Evolutionary conservation across 1,140 invertebrate genomes (phyloP), one percentile per base, ranked within the genome.

Genomic region (Drosophila arizonae): DNA sequence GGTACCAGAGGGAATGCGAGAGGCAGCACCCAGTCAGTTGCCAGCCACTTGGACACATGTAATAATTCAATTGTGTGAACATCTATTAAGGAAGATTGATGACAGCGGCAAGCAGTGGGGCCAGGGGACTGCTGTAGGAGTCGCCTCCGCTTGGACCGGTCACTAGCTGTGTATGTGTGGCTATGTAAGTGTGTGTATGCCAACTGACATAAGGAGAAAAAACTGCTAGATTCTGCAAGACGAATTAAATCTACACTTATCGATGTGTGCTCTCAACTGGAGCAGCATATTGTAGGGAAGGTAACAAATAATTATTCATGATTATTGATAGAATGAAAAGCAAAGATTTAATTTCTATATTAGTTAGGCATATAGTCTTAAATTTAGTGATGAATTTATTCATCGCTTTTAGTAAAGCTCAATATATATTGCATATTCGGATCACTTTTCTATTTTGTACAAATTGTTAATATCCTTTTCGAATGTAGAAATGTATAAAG

Each of bases 1-100:
- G 26, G 28, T 28, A 15, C 39, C 24, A 45, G 46, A 33, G 56
- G 50, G 43, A 46, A 45, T 26, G 26, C 50, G 51, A 43, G 57
- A 51, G 66, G 48, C 67, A 64, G 58, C 67, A 64, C 52, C 52
- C 57, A 73, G 79, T 84, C 82, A 77, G 77, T 79, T 76, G 84
- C 79, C 79, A 75, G 85, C 70, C 79, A 88, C 84, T 88, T 80
- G 84, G 84, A 87, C 84, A 87, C 84, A 84, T 87, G 84, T 88
- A 88, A 88, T 88, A 88, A 88, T 88, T 88, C 84, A 88, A 88
- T 88, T 88, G 84, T 88, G 84, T 88, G 84, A 88, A 84, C 85
- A 88, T 88, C 84, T 88, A 88, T 88, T 88, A 88, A 88, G 85
- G 85, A 88, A 88, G 84, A 88, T 88, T 88, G 84, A 88, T 88